Conservation (phyloP, 2,888 invertebrate species). For the Thera obeliscata region DNA sequence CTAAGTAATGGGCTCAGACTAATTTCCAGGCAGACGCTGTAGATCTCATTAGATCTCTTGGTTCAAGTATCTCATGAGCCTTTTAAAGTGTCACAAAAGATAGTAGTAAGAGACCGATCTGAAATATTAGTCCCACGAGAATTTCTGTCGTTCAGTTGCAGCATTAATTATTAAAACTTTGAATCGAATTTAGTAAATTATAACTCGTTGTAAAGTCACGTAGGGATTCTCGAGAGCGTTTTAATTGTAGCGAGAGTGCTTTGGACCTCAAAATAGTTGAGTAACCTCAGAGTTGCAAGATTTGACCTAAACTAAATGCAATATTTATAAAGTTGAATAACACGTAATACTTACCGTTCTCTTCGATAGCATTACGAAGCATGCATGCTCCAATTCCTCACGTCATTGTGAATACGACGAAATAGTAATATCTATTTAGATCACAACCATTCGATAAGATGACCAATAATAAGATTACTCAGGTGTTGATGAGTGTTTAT, state of each 20-base stretch:
- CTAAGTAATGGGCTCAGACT: too few species aligned
- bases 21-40: too few species aligned
- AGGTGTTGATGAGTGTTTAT: constrained; percentile 35
- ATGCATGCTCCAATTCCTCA: constrained; percentile 12
- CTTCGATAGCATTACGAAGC: constrained; percentile 5
- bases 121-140: background rate
- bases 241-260: background rate
- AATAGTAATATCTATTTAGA: background rate
- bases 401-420: background rate
- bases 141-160: background rate
- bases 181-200: background rate
- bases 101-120: too few species aligned
- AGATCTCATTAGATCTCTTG: too few species aligned
- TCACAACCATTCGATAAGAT: constrained; percentile 10
- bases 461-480: constrained; percentile 28
- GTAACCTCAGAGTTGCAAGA: background rate
- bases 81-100: too few species aligned
- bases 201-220: background rate
- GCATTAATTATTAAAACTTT: background rate
- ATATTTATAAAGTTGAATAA: constrained; percentile 10
- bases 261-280: background rate
- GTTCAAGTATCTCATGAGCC: too few species aligned
- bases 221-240: background rate
- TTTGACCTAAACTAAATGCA: constrained; percentile 9
- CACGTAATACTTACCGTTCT: constrained; percentile 5